Evolutionary conservation across 2,888 invertebrate species (phyloP).

Genomic region (Timema podura): DNA sequence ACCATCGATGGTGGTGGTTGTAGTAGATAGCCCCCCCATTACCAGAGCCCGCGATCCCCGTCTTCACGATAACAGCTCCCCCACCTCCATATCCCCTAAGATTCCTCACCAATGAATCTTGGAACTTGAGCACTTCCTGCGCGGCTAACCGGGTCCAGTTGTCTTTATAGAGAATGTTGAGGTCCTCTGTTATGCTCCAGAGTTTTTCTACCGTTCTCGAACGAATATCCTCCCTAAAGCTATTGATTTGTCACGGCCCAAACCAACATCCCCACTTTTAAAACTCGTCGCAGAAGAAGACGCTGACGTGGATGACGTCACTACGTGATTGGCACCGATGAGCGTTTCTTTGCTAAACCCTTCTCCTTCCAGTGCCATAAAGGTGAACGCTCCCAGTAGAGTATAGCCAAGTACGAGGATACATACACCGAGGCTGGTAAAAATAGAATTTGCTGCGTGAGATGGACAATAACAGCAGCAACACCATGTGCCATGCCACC

Average conservation of each 20-base stretch:
- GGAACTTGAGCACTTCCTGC: slow-evolving; percentile 81
- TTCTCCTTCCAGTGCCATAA: slow-evolving; percentile 76
- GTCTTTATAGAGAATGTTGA: slow-evolving; percentile 84
- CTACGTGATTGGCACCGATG: slow-evolving; percentile 9
- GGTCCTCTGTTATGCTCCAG: slow-evolving; percentile 81
- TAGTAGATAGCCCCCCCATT: slow-evolving; percentile 48
- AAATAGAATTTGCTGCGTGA: slow-evolving; percentile 54
- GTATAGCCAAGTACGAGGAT: slow-evolving; percentile 87
- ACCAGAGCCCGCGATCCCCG: slow-evolving; percentile 37
- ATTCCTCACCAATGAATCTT: slow-evolving; percentile 53
- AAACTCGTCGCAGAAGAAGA: slow-evolving; percentile 39
- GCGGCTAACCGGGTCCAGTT: slow-evolving; percentile 89
- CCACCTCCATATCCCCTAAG: slow-evolving; percentile 37
- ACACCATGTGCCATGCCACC: slow-evolving; percentile 38
- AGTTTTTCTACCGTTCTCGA: slow-evolving; percentile 72
- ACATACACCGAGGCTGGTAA: slow-evolving; percentile 78
- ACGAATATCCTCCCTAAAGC: slow-evolving; percentile 55
- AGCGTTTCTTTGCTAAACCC: slow-evolving; percentile 22
- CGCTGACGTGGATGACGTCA: slow-evolving; percentile 30
- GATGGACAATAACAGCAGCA: slow-evolving; percentile 56
- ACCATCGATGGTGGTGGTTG: slow-evolving; percentile 66
- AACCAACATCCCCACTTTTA: no score
- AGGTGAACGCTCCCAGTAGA: slow-evolving; percentile 86
- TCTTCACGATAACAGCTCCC: slow-evolving; percentile 27
- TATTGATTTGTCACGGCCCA: background rate